phyloP scores from a whole-genome alignment of 2,888 invertebrate species.

The Rhagonycha fulva region DNA sequence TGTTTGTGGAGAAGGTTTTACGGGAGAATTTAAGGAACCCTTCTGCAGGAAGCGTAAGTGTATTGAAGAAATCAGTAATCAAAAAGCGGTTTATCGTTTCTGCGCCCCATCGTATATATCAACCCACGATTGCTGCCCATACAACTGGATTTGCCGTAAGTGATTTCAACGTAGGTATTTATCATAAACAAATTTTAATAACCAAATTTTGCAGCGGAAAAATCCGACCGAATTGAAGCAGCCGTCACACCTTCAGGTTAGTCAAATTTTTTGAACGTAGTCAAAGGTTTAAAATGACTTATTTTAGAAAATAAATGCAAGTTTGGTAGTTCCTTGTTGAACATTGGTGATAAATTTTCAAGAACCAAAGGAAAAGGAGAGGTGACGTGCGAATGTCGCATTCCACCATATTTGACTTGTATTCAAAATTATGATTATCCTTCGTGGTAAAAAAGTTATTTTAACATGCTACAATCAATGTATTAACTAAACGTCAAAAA shows the following conservation, averaged over 20 bases:
- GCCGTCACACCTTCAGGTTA: neutral
- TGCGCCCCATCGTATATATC: too few species aligned
- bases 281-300: neutral
- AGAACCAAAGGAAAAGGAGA: slow-evolving; percentile 1
- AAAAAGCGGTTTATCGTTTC: too few species aligned
- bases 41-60: too few species aligned
- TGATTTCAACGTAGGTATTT: neutral
- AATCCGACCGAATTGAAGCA: neutral
- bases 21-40: too few species aligned
- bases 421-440: neutral
- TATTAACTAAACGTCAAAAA: too few species aligned
- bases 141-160: slow-evolving; percentile 29
- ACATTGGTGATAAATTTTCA: slow-evolving; percentile 20
- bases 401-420: slow-evolving; percentile 17
- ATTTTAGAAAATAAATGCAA: slow-evolving; percentile 3
- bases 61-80: too few species aligned
- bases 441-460: neutral
- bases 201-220: neutral
- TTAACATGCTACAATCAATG: too few species aligned
- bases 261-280: neutral
- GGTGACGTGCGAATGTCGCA: slow-evolving; percentile 17
- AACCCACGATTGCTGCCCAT: too few species aligned
- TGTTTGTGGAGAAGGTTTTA: slow-evolving; percentile 33
- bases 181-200: neutral
- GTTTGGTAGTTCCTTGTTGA: slow-evolving; percentile 11